A percentile compares a stretch with the other conserved stretches of the same genome.
These are phyloP conservation scores for Plutella xylostella DNA, from an alignment of 2,888 invertebrate species.

Conservation along the genomic window DNA sequence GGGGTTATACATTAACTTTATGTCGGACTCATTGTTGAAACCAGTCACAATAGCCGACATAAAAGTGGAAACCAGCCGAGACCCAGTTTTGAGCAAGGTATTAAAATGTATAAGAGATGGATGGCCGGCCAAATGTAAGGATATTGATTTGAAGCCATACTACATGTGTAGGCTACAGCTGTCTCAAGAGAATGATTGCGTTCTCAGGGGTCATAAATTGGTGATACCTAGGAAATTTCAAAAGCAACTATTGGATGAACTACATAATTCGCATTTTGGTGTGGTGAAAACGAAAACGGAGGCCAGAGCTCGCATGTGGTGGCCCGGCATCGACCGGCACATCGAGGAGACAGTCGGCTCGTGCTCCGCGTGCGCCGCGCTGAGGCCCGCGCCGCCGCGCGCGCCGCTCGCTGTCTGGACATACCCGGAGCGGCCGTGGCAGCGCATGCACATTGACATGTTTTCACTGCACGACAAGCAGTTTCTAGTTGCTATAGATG, in stretches of 20 bases:
- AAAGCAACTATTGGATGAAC: not conserved
- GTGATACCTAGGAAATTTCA: not conserved
- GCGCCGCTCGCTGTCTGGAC: conserved; percentile 14
- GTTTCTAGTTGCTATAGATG: conserved; percentile 15
- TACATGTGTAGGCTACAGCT: not conserved
- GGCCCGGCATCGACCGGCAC: conserved; percentile 12
- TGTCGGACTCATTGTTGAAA: not conserved
- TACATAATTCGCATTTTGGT: not conserved
- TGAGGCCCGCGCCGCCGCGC: conserved; percentile 11
- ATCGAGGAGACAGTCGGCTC: conserved; percentile 14
- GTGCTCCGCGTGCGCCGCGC: conserved; percentile 8
- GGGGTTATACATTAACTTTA: not conserved
- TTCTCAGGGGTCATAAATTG: not conserved
- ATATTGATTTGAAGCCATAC: not conserved
- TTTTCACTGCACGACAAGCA: conserved; percentile 3
- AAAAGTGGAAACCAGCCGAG: not conserved
- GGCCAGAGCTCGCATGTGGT: conserved; percentile 11
- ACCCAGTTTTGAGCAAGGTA: not conserved
- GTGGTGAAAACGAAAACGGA: not conserved
- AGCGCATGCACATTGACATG: conserved; percentile 15
- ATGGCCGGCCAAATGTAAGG: not conserved
- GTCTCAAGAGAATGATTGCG: not conserved
- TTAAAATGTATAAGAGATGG: not conserved
- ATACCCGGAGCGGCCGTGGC: conserved; percentile 7
- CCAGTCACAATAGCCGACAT: not conserved